These are phyloP conservation scores for Drosophila prosaltans DNA, from an alignment of 1,140 invertebrate genomes.

Conservation along the genomic window DNA sequence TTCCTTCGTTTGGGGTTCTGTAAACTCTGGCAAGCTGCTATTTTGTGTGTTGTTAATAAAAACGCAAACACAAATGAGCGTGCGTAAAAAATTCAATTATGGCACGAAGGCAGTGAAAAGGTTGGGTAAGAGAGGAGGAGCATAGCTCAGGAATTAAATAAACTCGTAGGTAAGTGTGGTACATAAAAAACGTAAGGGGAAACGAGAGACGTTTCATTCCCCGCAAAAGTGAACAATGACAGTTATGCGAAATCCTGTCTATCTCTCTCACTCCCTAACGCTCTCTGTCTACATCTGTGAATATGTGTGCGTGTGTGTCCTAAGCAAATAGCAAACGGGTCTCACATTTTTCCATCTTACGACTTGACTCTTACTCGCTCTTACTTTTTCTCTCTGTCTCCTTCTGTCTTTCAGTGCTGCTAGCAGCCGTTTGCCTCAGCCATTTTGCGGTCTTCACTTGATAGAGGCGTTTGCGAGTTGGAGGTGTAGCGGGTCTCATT, in stretches of 20 bases:
- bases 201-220: too few relatives aligned
- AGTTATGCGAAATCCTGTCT: slow-evolving; percentile 55
- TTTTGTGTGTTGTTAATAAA: slow-evolving; percentile 69
- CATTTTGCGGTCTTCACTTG: slow-evolving; percentile 32
- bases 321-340: slow-evolving; percentile 29
- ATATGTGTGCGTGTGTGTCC: slow-evolving; percentile 25
- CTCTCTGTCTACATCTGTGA: too few relatives aligned
- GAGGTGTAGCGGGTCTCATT: slow-evolving; percentile 1
- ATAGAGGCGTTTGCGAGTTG: slow-evolving; percentile 31
- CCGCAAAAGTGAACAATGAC: slow-evolving; percentile 55
- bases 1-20: slow-evolving; percentile 13
- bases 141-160: slow-evolving; percentile 64
- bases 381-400: too few relatives aligned
- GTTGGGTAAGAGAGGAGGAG: neutral
- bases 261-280: too few relatives aligned
- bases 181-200: slow-evolving; percentile 45
- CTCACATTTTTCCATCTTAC: slow-evolving; percentile 52
- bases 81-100: slow-evolving; percentile 81
- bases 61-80: slow-evolving; percentile 79
- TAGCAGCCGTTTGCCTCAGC: slow-evolving; percentile 25
- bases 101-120: slow-evolving; percentile 62
- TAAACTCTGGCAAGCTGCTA: slow-evolving; percentile 31
- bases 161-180: slow-evolving; percentile 62
- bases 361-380: slow-evolving; percentile 21
- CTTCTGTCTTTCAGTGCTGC: too few relatives aligned